phyloP scores from a whole-genome alignment of 2,797 vertebrate genomes.

The Lacerta bilineata region DNA sequence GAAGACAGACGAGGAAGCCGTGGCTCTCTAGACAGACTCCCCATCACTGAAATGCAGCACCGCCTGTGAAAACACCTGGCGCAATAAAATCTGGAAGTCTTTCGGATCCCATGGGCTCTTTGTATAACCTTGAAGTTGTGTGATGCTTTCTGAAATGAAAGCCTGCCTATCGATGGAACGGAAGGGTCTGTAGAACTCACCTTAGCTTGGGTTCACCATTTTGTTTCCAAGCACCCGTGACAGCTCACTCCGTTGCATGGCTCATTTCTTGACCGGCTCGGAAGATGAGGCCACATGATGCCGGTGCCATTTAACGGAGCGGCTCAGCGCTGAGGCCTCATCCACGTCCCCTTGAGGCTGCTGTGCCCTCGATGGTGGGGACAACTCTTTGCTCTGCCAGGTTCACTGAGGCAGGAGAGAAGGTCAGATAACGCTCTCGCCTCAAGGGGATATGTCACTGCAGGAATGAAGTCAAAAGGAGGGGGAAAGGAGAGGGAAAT shows the following conservation, averaged over 20 bases:
- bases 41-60: no score
- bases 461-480: conserved; percentile 33
- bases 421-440: conserved; percentile 71
- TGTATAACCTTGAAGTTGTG: background rate
- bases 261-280: conserved; percentile 7
- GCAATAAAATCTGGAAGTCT: background rate
- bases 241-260: background rate
- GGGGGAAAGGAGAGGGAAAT: background rate
- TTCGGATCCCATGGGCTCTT: background rate
- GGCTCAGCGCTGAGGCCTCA: background rate
- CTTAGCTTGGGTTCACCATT: background rate
- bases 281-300: background rate
- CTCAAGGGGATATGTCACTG: conserved; percentile 69
- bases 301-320: background rate
- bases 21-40: no score
- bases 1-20: no score
- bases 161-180: background rate
- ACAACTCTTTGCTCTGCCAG: conserved; percentile 53
- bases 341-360: conserved; percentile 3
- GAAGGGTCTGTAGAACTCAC: background rate
- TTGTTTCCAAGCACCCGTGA: background rate
- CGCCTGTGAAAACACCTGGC: background rate
- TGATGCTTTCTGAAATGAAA: background rate
- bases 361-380: conserved; percentile 34
- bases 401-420: conserved; percentile 64